These are phyloP conservation scores for Chlorodrepanis virens DNA, from an alignment of 2,113 vertebrate genomes.

Conservation along the genomic window DNA sequence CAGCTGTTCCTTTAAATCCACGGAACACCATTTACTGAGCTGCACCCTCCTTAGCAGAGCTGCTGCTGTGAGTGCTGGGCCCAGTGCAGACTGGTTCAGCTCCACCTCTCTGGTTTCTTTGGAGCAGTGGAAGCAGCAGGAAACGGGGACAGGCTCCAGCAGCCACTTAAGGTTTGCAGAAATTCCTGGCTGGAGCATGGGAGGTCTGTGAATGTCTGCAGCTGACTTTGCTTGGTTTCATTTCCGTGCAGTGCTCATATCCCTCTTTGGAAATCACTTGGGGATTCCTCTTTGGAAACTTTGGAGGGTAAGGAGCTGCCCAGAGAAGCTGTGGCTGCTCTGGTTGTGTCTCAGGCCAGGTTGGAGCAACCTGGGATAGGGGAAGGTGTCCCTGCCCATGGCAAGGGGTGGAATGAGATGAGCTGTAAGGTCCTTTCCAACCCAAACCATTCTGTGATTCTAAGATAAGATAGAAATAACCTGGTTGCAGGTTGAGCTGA, in stretches of 20 bases:
- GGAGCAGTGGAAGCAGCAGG: not conserved
- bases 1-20: not conserved
- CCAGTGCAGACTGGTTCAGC: not conserved
- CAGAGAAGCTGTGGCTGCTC: not conserved
- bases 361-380: fast-evolving
- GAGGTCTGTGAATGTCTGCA: not conserved
- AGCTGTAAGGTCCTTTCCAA: not conserved
- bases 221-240: not conserved
- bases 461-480: not conserved
- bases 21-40: not conserved
- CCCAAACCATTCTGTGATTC: not conserved
- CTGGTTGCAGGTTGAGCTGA: not conserved
- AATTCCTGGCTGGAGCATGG: not conserved
- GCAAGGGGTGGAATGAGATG: not conserved
- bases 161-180: not conserved
- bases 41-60: not conserved
- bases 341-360: not conserved
- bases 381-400: not conserved
- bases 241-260: fast-evolving
- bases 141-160: not conserved
- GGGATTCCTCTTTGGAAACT: not conserved
- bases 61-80: not conserved
- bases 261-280: not conserved
- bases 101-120: not conserved
- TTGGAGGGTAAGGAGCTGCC: not conserved